Conservation (phyloP, 2,888 invertebrate species). For the Trilocha varians region DNA sequence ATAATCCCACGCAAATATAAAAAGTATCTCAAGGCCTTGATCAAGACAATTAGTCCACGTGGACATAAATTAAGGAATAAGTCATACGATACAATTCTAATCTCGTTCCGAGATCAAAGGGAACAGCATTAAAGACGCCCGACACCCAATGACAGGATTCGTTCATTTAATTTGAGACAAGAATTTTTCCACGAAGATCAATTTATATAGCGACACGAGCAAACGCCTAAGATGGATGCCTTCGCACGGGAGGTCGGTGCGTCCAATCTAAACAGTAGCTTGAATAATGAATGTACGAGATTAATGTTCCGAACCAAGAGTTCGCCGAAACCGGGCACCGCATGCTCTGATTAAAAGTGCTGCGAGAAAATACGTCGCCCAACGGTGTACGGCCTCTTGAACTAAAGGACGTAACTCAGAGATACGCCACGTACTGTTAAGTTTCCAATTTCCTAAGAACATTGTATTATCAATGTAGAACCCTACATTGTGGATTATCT, state of each 20-base stretch:
- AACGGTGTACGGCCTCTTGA: background rate
- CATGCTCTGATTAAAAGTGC: background rate
- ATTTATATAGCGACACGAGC: slow-evolving; percentile 18
- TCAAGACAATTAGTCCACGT: background rate
- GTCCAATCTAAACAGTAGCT: slow-evolving; percentile 9
- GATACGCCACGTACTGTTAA: no score
- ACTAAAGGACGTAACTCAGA: background rate
- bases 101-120: background rate
- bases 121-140: background rate
- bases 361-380: background rate
- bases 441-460: no score
- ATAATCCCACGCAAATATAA: no score
- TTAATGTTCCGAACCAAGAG: slow-evolving; percentile 14
- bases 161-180: background rate
- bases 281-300: slow-evolving; percentile 20
- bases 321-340: slow-evolving; percentile 10
- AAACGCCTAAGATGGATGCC: slow-evolving; percentile 9
- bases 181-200: slow-evolving; percentile 6
- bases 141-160: background rate
- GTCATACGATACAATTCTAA: background rate
- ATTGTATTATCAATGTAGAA: no score
- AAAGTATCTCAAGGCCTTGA: background rate
- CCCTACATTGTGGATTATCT: no score
- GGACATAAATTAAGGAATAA: no score
- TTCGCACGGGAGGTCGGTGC: background rate